phyloP scores from a whole-genome alignment of 2,888 invertebrate species.

The Lumbricus terrestris region DNA sequence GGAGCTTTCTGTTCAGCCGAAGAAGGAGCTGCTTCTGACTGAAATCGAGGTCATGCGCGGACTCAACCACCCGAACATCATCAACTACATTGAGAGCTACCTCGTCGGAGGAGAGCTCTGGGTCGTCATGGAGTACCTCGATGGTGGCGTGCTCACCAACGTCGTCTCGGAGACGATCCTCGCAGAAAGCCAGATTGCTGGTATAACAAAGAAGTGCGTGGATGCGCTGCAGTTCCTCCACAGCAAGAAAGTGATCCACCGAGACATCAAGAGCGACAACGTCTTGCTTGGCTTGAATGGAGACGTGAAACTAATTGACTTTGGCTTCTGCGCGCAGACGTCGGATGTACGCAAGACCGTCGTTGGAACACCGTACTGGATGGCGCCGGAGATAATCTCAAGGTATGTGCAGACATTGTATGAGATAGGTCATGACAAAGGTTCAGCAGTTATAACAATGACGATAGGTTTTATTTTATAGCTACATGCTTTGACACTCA shows the following conservation, averaged over 20 bases:
- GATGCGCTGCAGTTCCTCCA: conserved; percentile 98
- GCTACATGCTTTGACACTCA: neutral
- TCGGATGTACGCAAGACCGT: conserved; percentile 97
- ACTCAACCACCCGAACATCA: conserved; percentile 91
- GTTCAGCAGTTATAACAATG: neutral
- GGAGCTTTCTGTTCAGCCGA: conserved; percentile 96
- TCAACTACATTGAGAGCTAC: conserved; percentile 76
- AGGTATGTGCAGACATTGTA: conserved; percentile 44
- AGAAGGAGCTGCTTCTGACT: conserved; percentile 98
- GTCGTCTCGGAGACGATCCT: conserved; percentile 99
- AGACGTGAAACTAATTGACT: conserved; percentile 95
- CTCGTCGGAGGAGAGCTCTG: conserved; percentile 63
- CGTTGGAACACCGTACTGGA: conserved; percentile 85
- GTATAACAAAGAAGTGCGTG: conserved; percentile 80
- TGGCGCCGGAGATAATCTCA: conserved; percentile 60
- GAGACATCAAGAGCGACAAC: conserved; percentile 78
- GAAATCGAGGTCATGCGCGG: conserved; percentile 83
- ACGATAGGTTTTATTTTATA: neutral
- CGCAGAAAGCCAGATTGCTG: conserved; percentile 99
- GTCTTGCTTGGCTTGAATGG: conserved; percentile 96
- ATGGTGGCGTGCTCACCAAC: conserved; percentile 97
- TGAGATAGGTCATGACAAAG: neutral
- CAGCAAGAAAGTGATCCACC: conserved; percentile 58
- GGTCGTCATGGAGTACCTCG: conserved; percentile 99
- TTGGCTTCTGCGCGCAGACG: conserved; percentile 99